Percentiles rank a stretch among this genome's conserved stretches.
Conservation (phyloP, 2,797 vertebrate genomes). For the Chiloscyllium punctatum region DNA sequence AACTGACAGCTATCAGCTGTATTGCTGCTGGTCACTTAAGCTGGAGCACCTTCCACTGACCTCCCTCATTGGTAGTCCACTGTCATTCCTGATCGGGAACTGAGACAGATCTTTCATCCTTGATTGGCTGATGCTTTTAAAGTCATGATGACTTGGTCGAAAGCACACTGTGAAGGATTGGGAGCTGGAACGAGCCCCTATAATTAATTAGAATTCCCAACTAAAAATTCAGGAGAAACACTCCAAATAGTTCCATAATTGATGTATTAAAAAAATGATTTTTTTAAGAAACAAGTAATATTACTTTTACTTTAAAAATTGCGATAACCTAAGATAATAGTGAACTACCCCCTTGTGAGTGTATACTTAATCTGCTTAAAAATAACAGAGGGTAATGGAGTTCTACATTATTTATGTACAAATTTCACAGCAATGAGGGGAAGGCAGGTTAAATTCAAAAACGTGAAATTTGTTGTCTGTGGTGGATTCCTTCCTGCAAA, state of each 20-base stretch:
- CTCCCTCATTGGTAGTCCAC: no score
- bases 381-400: neutral
- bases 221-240: neutral
- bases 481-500: neutral
- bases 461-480: neutral
- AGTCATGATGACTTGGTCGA: no score
- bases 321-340: neutral
- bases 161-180: no score
- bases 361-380: neutral
- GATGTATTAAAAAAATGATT: neutral
- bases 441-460: neutral
- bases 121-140: no score
- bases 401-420: neutral
- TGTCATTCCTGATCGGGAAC: no score
- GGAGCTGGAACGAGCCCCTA: no score
- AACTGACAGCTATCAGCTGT: no score
- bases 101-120: no score
- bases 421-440: neutral
- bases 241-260: neutral
- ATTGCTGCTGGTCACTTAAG: no score
- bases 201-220: no score
- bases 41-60: no score
- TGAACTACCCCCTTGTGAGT: neutral
- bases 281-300: neutral
- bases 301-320: neutral